Base-by-base conservation (phyloP, 2,797 vertebrate genomes). In the Sus cebifrons region DNA sequence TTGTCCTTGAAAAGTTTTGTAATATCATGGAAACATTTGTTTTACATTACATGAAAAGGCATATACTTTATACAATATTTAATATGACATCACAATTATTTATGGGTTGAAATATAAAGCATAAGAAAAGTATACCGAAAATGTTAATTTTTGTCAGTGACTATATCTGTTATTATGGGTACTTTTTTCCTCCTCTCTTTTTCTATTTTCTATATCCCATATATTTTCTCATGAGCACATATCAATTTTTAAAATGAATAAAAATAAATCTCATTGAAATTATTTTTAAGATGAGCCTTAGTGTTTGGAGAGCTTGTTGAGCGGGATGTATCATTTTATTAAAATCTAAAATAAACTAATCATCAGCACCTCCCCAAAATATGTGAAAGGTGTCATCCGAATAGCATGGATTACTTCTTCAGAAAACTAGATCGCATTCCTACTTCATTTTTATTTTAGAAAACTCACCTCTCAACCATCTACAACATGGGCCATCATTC, bases 341-440 rank as follows among this genome's bases (percentile, higher is more conserved):
- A 36, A 94, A 95, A 32, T 3, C 10, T 40, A 56, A 86, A 95
- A 86, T 96, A 97, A 96, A 58, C 56, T 81, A 85, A 84, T 97
- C 71, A 75, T 21, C 12, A 60, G 17, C 16, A 14, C 58, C 15
- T 79, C 44, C 62, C 60, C 40, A 73, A 36, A 81, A 78, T 17
- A 6, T 74, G 36, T 84, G 36, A 84, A 87, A 78, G 58, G 70
- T 96, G 32, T 97, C 64, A 93, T 65, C 23, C 58, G 5, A 86
- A 27, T 74, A 71, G 16, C 16, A 18, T 25, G 73, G 56, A 86
- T 97, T 91, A 96, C 86, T 62, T 88, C 60, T 60, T 54, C 83
- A 75, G 77, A 89, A 96, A 98, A 96, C 68, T 25, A 89, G 77
- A 91, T 90, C 54, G 21, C 81, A 97, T 97, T 96, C 74, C 89